Evolutionary conservation across 2,888 invertebrate species (phyloP).

Genomic region (Tanypteryx hageni): DNA sequence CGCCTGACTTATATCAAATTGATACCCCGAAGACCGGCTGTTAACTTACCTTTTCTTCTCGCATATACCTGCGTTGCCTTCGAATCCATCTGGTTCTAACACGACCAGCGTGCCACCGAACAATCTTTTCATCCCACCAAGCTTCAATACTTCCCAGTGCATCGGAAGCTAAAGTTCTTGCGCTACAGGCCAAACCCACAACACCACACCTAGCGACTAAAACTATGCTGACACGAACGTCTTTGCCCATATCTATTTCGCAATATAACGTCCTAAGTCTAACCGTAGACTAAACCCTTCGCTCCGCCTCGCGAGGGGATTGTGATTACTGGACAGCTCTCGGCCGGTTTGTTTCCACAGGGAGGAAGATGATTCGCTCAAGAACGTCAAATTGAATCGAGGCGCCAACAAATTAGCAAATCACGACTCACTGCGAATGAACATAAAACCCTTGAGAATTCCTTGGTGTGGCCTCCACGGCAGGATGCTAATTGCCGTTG

Average conservation of each 20-base stretch:
- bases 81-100: slow-evolving; percentile 68
- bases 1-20: too few species aligned
- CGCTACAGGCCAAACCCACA: background rate
- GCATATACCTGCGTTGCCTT: slow-evolving; percentile 66
- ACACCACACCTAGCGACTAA: background rate
- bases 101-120: slow-evolving; percentile 67
- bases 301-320: background rate
- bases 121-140: slow-evolving; percentile 42
- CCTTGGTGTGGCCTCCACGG: slow-evolving; percentile 8
- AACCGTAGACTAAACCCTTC: background rate
- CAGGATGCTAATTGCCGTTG: slow-evolving; percentile 52
- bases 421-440: slow-evolving; percentile 38
- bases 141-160: slow-evolving; percentile 36
- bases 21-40: background rate
- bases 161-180: background rate
- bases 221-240: background rate
- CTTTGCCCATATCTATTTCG: slow-evolving; percentile 35
- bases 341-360: background rate
- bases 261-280: background rate
- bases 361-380: background rate
- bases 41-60: slow-evolving; percentile 66
- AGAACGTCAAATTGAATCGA: background rate
- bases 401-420: slow-evolving; percentile 30
- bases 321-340: slow-evolving; percentile 16
- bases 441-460: slow-evolving; percentile 43